These are phyloP conservation scores for Agonopterix heracliana DNA, from an alignment of 2,888 invertebrate species.

Conservation along the genomic window DNA sequence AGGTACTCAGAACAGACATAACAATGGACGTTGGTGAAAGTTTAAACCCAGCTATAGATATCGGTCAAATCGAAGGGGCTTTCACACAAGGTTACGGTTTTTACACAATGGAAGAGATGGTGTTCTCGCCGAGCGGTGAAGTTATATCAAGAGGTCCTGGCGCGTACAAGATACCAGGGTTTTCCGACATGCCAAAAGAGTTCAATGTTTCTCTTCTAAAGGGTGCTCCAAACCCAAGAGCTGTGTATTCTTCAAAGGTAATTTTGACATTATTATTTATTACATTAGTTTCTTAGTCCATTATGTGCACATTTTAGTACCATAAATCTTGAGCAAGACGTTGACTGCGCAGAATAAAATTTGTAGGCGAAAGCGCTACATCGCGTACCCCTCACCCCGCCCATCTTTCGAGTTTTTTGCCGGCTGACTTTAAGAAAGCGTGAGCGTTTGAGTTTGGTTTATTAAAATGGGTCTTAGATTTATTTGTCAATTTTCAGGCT, in stretches of 20 bases:
- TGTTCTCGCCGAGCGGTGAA: conserved; percentile 83
- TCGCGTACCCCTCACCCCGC: no score
- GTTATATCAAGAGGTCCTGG: conserved; percentile 87
- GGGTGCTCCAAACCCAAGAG: conserved; percentile 86
- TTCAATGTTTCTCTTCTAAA: conserved; percentile 90
- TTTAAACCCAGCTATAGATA: conserved; percentile 92
- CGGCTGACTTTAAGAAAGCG: no score
- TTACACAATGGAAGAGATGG: conserved; percentile 87
- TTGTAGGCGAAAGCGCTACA: no score
- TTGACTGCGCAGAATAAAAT: no score
- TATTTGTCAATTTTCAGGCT: conserved; percentile 77
- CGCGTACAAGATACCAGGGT: conserved; percentile 90
- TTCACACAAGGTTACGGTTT: conserved; percentile 92
- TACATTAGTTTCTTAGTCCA: background rate
- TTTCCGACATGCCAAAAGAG: conserved; percentile 86
- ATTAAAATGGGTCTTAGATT: no score
- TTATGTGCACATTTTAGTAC: no score
- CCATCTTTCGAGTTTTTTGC: no score
- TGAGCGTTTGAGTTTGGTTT: no score
- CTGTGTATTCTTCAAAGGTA: conserved; percentile 93
- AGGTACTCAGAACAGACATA: conserved; percentile 87
- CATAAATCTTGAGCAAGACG: no score
- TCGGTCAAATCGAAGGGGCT: conserved; percentile 93
- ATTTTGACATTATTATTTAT: background rate
- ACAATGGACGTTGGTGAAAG: conserved; percentile 94